Base-by-base conservation (phyloP, 2,797 vertebrate species). In the Dendrocincla tyrannina region DNA sequence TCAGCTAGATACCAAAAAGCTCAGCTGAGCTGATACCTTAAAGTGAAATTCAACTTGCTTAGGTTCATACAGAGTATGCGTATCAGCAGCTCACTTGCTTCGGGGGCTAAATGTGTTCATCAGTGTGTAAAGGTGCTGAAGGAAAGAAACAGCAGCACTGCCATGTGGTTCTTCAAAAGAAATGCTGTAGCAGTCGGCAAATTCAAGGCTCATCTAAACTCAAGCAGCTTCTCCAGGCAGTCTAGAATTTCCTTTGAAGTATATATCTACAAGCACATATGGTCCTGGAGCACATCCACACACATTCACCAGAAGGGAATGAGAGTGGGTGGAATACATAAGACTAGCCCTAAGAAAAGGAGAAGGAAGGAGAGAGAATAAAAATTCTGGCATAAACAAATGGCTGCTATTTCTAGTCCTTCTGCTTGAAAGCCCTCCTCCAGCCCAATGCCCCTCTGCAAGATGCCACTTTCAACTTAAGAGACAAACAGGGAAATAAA, bases 231-330 rank as follows among this genome's bases (percentile, higher is more conserved):
- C 88, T 85, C 93, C 32, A 90, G 88, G 91, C 80, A 1, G 52
- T 74, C 83, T 79, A 85, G 86, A 93, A 68, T 88, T 94, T 89
- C 93, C 92, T 97, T 94, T 96, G 93, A 97, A 97, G 94, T 79
- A 76, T 85, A 10, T 68, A 76, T 88, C 93, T 56, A 46, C 0
- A 4, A 95, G 95, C 85, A 96, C 84, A 97, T 95, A 97, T 95
- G 88, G 95, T 96, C 83, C 83, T 95, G 91, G 83, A 95, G 93
- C 93, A 89, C 72, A 96, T 92, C 93, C 93, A 96, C 87, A 91
- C 66, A 88, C 90, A 91, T 84, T 89, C 94, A 92, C 88, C 85
- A 96, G 89, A 95, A 97, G 90, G 87, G 85, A 96, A 94, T 79
- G 81, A 89, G 88, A 91, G 91, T 94, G 87, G 94, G 89, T 94